Conservation (phyloP, 1,140 invertebrate genomes). For the Aphaenogaster ashmeadi region DNA sequence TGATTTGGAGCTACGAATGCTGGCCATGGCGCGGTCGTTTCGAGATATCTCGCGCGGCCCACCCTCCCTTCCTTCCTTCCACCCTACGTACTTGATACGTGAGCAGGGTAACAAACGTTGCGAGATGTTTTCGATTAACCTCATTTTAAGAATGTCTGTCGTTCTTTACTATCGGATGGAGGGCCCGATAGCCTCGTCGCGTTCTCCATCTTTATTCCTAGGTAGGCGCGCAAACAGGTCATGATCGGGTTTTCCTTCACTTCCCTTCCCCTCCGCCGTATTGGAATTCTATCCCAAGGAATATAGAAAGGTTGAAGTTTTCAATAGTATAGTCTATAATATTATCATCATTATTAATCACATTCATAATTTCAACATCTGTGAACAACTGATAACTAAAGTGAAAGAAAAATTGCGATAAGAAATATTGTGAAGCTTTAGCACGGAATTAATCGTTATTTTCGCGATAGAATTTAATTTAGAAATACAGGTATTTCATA, state of each 20-base stretch:
- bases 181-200: constrained; percentile 69
- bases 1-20: constrained; percentile 67
- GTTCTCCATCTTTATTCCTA: constrained; percentile 71
- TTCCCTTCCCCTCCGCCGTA: not conserved
- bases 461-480: constrained; percentile 32
- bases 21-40: constrained; percentile 60
- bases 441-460: constrained; percentile 7
- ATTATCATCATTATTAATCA: constrained; percentile 31
- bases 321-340: not conserved
- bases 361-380: constrained; percentile 10
- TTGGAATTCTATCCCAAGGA: constrained; percentile 16
- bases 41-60: constrained; percentile 63
- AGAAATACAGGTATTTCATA: not conserved
- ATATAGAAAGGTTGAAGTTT: constrained; percentile 40
- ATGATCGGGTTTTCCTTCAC: constrained; percentile 66
- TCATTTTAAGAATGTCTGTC: constrained; percentile 76
- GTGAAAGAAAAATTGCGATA: not conserved
- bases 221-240: constrained; percentile 68
- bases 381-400: not conserved
- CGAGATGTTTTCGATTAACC: constrained; percentile 76
- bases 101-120: constrained; percentile 62
- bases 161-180: constrained; percentile 65
- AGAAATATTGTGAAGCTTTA: constrained; percentile 21
- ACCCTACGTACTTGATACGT: constrained; percentile 58
- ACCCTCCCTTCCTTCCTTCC: not conserved